Conservation (phyloP, 2,797 vertebrate species). For the Sylvia borin region DNA sequence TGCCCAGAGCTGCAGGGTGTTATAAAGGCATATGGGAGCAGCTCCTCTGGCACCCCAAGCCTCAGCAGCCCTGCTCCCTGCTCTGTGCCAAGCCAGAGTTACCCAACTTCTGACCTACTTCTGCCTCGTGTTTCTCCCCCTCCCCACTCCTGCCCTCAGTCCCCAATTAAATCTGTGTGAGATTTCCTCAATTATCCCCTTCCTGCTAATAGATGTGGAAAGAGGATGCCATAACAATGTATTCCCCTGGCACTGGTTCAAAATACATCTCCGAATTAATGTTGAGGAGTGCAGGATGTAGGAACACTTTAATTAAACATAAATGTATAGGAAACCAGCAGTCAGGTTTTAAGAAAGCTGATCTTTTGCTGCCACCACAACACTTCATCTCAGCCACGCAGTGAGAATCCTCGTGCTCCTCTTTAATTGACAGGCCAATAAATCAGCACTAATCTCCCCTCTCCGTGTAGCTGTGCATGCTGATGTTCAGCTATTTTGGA, state of each 20-base stretch:
- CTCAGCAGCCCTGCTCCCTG: background rate
- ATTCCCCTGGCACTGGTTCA: conserved; percentile 50
- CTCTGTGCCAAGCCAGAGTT: background rate
- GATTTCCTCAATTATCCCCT: conserved; percentile 64
- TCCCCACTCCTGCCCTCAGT: conserved; percentile 14
- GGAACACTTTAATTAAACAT: conserved; percentile 55
- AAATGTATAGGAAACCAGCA: background rate
- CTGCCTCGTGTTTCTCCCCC: background rate
- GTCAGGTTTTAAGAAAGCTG: background rate
- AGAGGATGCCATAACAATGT: conserved; percentile 55
- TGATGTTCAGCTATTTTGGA: conserved; percentile 7
- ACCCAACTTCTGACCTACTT: conserved; percentile 34
- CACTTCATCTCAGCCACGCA: conserved; percentile 1
- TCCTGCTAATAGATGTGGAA: conserved; percentile 59
- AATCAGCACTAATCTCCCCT: conserved; percentile 33
- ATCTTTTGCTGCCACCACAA: conserved; percentile 3
- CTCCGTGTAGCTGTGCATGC: background rate
- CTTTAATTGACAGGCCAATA: conserved; percentile 49
- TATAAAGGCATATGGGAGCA: background rate
- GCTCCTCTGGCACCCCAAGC: background rate
- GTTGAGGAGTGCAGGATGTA: conserved; percentile 8
- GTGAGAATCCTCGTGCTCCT: background rate
- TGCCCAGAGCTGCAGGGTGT: background rate
- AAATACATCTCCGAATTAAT: conserved; percentile 41
- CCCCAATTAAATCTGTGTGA: conserved; percentile 55